Base-by-base conservation (phyloP, 2,113 vertebrate species). In the Tursiops truncatus region DNA sequence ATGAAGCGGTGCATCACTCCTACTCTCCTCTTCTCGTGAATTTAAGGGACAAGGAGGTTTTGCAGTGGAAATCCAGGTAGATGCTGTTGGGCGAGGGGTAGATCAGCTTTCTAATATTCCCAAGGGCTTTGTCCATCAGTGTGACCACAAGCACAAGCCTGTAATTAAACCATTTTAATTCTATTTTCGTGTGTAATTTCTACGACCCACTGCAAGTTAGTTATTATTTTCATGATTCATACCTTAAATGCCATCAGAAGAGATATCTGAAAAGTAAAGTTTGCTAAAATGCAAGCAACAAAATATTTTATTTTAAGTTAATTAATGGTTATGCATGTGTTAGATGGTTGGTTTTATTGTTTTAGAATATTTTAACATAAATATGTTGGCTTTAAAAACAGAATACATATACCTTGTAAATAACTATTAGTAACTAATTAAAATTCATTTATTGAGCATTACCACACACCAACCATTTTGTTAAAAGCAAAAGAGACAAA, bases 341-440 rank as follows among this genome's bases (percentile, higher is more conserved):
- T 82, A 79, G 80, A 90, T 41, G 28, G 38, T 56, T 26, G n/a
- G 58, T 70, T 86, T 92, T 70, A 33, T 89, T 90, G 79, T 87
- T 96, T 89, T 76, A 88, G 80, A 79, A 74, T 73, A 89, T 93
- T 95, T 87, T 96, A 79, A 74, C 53, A 70, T 86, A 80, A 79
- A 93, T 33, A 62, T 14, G 58, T 2, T 23, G 86, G 4, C 21
- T 89, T 93, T 83, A 79, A 92, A 95, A 93, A 50, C 44, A 83
- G 56, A 95, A 58, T 73, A 47, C 28, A 58, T 21, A 60, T 79
- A 70, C 88, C 28, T 91, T 89, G n/a, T 76, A 84, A 92, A 85
- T 93, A 85, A 87, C 73, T 63, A 50, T 63, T 89, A 74, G n/a
- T 79, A 33, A 82, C 73, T 87, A 89, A 53, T 84, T 89, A 89